Conservation (phyloP, 2,113 vertebrate species). For the Sus scrofa region T2T-Sscrofa CM000826.6:106436001-106436500, state of each 20-base stretch:
- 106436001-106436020: not conserved
- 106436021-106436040: not conserved
- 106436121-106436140: not conserved
- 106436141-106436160: not conserved
- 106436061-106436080: not conserved
- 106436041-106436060: not conserved
- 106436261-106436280: not conserved
- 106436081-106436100: not conserved
- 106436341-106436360: not conserved
- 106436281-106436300: not conserved
- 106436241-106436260: not conserved
- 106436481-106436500: not conserved
- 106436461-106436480: not conserved
- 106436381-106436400: not conserved
- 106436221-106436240: not conserved
- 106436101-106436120: not conserved
- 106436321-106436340: not conserved
- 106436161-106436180: too few relatives aligned
- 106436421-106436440: not conserved
- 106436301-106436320: not conserved
- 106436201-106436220: not conserved
- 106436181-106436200: too few relatives aligned
- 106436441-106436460: not conserved
- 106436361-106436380: not conserved
- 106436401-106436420: not conserved